These are phyloP conservation scores for Apamea epomidion DNA, from an alignment of 2,888 invertebrate genomes.

Conservation along the genomic window DNA sequence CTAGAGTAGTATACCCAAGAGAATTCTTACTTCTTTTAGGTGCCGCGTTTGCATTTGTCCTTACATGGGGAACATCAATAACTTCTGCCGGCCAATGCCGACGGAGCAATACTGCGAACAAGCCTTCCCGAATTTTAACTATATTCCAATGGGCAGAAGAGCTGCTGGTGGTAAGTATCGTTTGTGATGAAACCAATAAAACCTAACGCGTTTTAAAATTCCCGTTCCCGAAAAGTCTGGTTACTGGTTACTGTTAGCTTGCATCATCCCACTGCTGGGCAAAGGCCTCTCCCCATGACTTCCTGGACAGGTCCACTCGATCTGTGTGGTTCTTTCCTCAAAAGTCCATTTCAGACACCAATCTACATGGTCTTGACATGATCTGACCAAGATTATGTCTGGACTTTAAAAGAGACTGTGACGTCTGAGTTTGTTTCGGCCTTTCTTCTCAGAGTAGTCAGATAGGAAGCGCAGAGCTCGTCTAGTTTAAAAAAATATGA, in stretches of 20 bases:
- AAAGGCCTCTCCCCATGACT: not conserved
- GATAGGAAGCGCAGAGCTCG: too few relatives aligned
- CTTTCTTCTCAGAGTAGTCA: too few relatives aligned
- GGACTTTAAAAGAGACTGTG: too few relatives aligned
- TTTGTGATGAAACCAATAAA: not conserved
- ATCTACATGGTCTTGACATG: too few relatives aligned
- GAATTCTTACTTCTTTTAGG: constrained; percentile 67
- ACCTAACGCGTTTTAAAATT: not conserved
- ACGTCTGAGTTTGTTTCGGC: too few relatives aligned
- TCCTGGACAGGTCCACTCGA: not conserved
- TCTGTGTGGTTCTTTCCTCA: too few relatives aligned
- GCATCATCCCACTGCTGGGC: not conserved
- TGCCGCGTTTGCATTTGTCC: constrained; percentile 83
- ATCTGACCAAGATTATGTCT: too few relatives aligned
- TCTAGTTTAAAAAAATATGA: too few relatives aligned
- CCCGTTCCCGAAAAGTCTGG: not conserved
- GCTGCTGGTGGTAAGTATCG: constrained; percentile 25
- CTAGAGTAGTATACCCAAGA: not conserved
- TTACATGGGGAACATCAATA: constrained; percentile 75
- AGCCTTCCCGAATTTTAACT: constrained; percentile 76
- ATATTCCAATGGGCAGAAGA: constrained; percentile 74
- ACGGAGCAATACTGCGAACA: constrained; percentile 76
- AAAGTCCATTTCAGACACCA: too few relatives aligned
- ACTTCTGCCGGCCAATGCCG: constrained; percentile 80
- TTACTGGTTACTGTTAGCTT: not conserved